Evolutionary conservation across 2,113 vertebrate genomes (phyloP).

Genomic region (Mobula hypostoma): DNA sequence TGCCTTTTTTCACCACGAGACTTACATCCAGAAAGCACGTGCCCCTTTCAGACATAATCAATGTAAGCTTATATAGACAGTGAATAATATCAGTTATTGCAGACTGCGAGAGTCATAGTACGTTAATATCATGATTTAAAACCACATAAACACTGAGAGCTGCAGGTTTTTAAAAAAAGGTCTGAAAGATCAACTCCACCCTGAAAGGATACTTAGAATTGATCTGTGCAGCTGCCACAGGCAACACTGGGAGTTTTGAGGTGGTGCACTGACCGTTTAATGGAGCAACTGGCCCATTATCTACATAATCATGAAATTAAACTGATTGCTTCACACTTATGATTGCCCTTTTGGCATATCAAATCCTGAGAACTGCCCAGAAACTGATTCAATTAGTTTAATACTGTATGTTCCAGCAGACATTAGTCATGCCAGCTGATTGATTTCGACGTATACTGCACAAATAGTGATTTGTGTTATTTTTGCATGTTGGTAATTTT

Average conservation of each 20-base stretch:
- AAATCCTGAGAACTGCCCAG: conserved; percentile 20
- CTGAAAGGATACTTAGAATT: neutral
- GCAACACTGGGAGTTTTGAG: conserved; percentile 9
- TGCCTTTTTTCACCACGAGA: neutral
- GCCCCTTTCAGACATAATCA: neutral
- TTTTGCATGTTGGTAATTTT: neutral
- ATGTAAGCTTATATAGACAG: neutral
- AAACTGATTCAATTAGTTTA: conserved; percentile 10
- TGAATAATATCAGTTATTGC: neutral
- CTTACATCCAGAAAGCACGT: neutral
- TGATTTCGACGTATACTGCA: neutral
- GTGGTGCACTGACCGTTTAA: neutral
- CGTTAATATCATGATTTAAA: neutral
- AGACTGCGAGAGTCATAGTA: neutral
- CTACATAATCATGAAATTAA: conserved; percentile 22
- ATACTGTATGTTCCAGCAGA: neutral
- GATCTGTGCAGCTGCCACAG: neutral
- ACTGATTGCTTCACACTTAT: conserved; percentile 21
- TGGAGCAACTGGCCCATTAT: neutral
- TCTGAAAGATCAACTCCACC: conserved; percentile 5
- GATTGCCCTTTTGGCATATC: conserved; percentile 26
- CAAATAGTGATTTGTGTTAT: neutral
- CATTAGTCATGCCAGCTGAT: neutral
- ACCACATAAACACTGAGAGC: neutral
- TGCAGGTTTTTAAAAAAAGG: neutral